Conservation (phyloP, 2,113 vertebrate genomes). For the Amblyopsis rosae region DNA sequence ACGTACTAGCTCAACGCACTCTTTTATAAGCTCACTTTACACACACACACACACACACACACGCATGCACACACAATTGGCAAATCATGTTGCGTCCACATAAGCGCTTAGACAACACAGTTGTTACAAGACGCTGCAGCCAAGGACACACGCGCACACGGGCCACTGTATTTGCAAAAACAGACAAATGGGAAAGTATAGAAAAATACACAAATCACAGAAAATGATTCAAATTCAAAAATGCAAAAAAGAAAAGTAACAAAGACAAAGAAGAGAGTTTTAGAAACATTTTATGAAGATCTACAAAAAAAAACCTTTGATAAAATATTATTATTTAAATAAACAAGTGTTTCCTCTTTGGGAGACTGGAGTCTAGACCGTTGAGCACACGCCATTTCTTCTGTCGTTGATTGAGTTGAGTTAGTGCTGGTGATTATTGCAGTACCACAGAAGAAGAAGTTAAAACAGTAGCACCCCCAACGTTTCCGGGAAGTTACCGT, state of each 20-base stretch:
- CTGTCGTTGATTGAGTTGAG: constrained; percentile 77
- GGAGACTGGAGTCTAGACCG: constrained; percentile 62
- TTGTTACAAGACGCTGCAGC: constrained; percentile 38
- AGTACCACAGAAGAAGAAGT: constrained; percentile 66
- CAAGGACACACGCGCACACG: constrained; percentile 41
- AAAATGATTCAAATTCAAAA: constrained; percentile 56
- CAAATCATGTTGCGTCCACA: constrained; percentile 7
- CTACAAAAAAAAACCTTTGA: constrained; percentile 77
- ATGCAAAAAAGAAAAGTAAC: constrained; percentile 66
- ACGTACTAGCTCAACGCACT: constrained; percentile 49
- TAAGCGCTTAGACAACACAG: constrained; percentile 18
- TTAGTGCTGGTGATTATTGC: constrained; percentile 79
- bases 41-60: constrained; percentile 9
- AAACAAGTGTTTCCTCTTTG: constrained; percentile 75
- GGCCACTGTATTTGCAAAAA: constrained; percentile 60
- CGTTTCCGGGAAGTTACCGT: constrained; percentile 68
- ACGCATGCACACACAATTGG: constrained; percentile 31
- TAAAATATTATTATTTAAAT: constrained; percentile 82
- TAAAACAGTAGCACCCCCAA: constrained; percentile 63
- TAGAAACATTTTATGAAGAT: constrained; percentile 82
- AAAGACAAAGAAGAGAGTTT: constrained; percentile 65
- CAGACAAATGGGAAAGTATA: constrained; percentile 46
- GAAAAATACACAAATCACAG: constrained; percentile 48
- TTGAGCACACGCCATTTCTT: constrained; percentile 63
- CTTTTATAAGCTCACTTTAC: constrained; percentile 39